Percentiles rank a stretch among this genome's conserved stretches.
These are phyloP conservation scores for Latrodectus geometricus DNA, from an alignment of 1,140 invertebrate species.

Conservation along the genomic window DNA sequence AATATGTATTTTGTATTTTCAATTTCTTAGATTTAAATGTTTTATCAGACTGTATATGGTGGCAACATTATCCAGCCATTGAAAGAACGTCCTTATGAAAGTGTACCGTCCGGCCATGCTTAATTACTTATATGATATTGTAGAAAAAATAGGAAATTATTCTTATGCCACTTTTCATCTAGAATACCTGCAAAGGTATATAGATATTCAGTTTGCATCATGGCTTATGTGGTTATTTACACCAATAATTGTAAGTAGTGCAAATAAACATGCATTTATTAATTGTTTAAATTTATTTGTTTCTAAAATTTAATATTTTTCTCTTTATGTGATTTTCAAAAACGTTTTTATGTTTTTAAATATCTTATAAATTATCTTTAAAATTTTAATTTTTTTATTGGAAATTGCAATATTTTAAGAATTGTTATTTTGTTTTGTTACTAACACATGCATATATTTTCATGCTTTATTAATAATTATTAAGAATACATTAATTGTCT, in stretches of 20 bases:
- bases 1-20: not conserved
- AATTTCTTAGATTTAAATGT: constrained; percentile 27
- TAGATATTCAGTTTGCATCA: constrained; percentile 63
- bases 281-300: not conserved
- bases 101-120: constrained; percentile 54
- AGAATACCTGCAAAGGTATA: constrained; percentile 57
- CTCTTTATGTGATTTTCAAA: not conserved
- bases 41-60: constrained; percentile 4
- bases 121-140: constrained; percentile 49
- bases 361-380: not conserved
- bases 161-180: constrained; percentile 42
- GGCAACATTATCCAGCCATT: not conserved
- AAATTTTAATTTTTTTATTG: not conserved
- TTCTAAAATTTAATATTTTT: not conserved
- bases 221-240: constrained; percentile 81
- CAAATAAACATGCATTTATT: not conserved
- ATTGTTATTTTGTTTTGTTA: too few relatives aligned
- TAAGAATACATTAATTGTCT: too few relatives aligned
- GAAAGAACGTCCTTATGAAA: constrained; percentile 19
- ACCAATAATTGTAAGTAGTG: constrained; percentile 73
- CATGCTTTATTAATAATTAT: too few relatives aligned
- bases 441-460: too few relatives aligned
- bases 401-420: not conserved
- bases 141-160: constrained; percentile 58
- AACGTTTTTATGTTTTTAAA: not conserved